These are phyloP conservation scores for Temnothorax curvispinosus DNA, from an alignment of 1,140 invertebrate species.

Conservation along the genomic window DNA sequence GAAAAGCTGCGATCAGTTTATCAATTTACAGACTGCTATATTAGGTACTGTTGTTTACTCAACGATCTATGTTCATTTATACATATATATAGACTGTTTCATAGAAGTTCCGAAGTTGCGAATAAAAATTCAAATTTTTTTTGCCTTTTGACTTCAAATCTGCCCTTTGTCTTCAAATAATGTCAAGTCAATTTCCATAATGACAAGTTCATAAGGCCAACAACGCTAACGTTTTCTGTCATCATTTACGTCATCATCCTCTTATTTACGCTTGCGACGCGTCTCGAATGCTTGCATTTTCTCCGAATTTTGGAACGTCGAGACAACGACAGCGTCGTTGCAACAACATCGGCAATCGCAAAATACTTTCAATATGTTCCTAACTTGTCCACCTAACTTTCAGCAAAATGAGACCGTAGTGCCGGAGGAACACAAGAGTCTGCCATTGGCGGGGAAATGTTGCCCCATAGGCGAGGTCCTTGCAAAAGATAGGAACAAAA, in stretches of 20 bases:
- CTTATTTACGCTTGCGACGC: conserved; percentile 14
- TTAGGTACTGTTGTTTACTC: background rate
- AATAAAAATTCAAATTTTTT: background rate
- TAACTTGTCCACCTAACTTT: background rate
- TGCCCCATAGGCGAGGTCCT: conserved; percentile 76
- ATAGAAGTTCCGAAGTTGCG: background rate
- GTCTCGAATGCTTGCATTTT: background rate
- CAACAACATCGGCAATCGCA: background rate
- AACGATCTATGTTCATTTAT: background rate
- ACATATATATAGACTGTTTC: background rate
- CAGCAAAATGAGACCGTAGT: conserved; percentile 70
- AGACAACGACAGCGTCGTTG: background rate
- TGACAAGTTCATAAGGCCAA: background rate
- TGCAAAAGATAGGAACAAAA: conserved; percentile 53
- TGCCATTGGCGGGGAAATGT: conserved; percentile 81
- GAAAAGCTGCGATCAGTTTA: background rate
- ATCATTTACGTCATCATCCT: background rate
- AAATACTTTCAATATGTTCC: background rate
- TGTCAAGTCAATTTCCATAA: background rate
- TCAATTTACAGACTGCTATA: background rate
- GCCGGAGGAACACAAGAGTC: conserved; percentile 58
- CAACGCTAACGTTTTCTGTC: background rate
- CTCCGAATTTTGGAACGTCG: background rate
- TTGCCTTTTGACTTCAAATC: background rate
- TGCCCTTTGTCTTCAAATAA: background rate